A percentile compares a stretch with the other conserved stretches of the same genome.
Evolutionary conservation across 2,888 invertebrate genomes (phyloP).

Genomic region (Aleiodes testaceus): DNA sequence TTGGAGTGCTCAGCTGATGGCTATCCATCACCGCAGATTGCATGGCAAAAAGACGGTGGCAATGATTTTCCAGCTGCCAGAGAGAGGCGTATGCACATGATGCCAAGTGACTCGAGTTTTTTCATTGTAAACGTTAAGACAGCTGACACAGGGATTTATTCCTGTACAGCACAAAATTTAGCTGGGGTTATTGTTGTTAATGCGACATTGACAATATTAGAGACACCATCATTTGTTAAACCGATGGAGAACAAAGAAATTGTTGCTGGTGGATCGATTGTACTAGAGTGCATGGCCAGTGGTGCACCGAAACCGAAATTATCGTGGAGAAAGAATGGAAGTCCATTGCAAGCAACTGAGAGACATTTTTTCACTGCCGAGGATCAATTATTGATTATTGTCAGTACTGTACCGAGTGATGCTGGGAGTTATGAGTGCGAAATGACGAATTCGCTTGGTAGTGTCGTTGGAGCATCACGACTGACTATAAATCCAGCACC

Average conservation of each 20-base stretch:
- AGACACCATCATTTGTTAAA: slow-evolving; percentile 89
- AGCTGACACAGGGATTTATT: slow-evolving; percentile 92
- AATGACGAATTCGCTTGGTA: slow-evolving; percentile 89
- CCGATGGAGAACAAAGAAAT: slow-evolving; percentile 90
- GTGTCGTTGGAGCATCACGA: slow-evolving; percentile 81
- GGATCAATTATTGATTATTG: slow-evolving; percentile 90
- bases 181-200: slow-evolving; percentile 92
- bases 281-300: slow-evolving; percentile 89
- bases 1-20: slow-evolving; percentile 94
- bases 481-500: slow-evolving; percentile 80
- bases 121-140: slow-evolving; percentile 94
- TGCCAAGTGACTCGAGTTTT: slow-evolving; percentile 92
- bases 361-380: slow-evolving; percentile 91
- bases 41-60: slow-evolving; percentile 94
- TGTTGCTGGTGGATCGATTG: slow-evolving; percentile 86
- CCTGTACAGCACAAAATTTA: slow-evolving; percentile 92
- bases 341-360: slow-evolving; percentile 81
- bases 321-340: slow-evolving; percentile 90
- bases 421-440: slow-evolving; percentile 92
- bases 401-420: slow-evolving; percentile 84
- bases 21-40: slow-evolving; percentile 90
- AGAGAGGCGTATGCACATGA: slow-evolving; percentile 93
- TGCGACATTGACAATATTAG: slow-evolving; percentile 88
- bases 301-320: slow-evolving; percentile 88
- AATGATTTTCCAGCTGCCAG: slow-evolving; percentile 95